Conservation (phyloP, 2,797 vertebrate genomes). For the Pyrocephalus nanus region DNA sequence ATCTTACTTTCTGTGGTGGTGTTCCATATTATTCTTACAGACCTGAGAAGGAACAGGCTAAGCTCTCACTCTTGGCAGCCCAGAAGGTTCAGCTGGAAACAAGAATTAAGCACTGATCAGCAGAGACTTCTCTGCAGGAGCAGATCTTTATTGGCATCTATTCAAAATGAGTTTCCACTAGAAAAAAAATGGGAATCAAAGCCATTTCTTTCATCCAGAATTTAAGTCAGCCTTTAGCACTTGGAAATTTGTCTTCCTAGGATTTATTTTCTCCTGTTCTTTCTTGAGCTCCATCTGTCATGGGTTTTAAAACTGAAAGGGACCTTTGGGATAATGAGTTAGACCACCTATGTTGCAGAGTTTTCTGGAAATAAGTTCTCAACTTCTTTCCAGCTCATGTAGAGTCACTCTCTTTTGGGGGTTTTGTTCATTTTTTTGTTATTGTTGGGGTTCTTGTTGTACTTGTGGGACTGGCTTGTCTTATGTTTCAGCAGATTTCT, state of each 20-base stretch:
- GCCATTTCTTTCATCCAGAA: neutral
- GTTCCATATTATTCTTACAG: neutral
- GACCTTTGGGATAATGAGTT: neutral
- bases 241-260: neutral
- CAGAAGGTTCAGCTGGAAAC: conserved; percentile 24
- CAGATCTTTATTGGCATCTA: conserved; percentile 33
- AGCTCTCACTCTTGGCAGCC: neutral
- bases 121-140: conserved; percentile 14
- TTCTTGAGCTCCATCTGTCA: neutral
- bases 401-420: neutral
- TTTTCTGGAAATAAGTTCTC: neutral
- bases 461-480: neutral
- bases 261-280: neutral
- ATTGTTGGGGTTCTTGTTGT: neutral
- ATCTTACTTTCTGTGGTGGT: neutral
- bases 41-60: neutral
- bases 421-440: neutral
- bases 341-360: neutral
- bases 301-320: neutral
- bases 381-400: neutral
- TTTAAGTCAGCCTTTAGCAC: conserved; percentile 19
- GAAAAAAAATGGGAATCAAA: conserved; percentile 9
- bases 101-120: conserved; percentile 26
- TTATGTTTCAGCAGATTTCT: neutral
- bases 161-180: conserved; percentile 24